These are phyloP conservation scores for Thalassaphorura encarpata DNA, from an alignment of 1,140 invertebrate species.

Conservation along the genomic window DNA sequence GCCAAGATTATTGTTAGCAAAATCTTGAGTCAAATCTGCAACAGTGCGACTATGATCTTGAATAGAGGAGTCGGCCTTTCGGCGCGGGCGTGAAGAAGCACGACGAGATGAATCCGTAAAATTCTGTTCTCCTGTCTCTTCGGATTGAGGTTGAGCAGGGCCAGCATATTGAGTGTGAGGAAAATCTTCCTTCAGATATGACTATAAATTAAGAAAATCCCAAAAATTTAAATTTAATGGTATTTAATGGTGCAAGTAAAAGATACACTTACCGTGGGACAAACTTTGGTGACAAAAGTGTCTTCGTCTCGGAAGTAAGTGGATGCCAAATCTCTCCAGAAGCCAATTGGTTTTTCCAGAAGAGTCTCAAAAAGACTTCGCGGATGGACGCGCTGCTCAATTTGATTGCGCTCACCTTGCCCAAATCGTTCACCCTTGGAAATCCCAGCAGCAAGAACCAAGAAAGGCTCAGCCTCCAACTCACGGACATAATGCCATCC, in stretches of 20 bases:
- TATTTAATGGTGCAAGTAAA: background rate
- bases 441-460: constrained; percentile 24
- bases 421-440: constrained; percentile 28
- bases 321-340: constrained; percentile 60
- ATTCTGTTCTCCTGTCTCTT: constrained; percentile 19
- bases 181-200: background rate
- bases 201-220: constrained; percentile 1
- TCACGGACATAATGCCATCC: constrained; percentile 31
- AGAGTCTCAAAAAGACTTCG: constrained; percentile 53
- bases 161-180: background rate
- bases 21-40: background rate
- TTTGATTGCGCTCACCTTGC: constrained; percentile 16
- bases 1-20: too few species aligned
- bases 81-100: constrained; percentile 22
- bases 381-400: constrained; percentile 60
- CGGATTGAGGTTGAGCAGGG: background rate
- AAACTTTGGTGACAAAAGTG: constrained; percentile 35
- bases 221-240: background rate
- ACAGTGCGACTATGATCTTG: background rate
- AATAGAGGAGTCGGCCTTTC: constrained; percentile 18
- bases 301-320: constrained; percentile 55
- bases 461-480: constrained; percentile 25
- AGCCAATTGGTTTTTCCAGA: constrained; percentile 49
- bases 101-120: constrained; percentile 22
- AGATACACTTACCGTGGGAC: constrained; percentile 27